These are phyloP conservation scores for Congeria kusceri DNA, from an alignment of 2,888 invertebrate species.

Conservation along the genomic window DNA sequence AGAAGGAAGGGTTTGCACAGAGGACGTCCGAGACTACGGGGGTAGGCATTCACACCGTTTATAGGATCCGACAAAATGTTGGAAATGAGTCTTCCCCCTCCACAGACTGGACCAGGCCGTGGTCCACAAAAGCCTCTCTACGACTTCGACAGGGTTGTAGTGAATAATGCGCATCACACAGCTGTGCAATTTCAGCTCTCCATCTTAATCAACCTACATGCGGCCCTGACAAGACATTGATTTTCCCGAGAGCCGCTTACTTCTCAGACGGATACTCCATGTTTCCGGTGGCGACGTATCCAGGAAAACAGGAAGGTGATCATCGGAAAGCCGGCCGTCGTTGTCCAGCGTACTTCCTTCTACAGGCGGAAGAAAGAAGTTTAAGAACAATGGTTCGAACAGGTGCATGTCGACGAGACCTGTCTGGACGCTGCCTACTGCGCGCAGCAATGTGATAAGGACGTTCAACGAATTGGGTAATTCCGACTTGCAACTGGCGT, in stretches of 20 bases:
- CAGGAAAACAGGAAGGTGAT: conserved; percentile 31
- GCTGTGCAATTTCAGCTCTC: conserved; percentile 16
- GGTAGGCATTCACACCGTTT: too few species aligned
- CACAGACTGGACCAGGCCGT: neutral
- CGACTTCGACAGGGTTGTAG: conserved; percentile 18
- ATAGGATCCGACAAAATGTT: too few species aligned
- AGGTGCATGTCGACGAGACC: conserved; percentile 42
- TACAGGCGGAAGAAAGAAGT: conserved; percentile 20
- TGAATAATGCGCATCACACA: conserved; percentile 20
- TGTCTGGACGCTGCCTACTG: conserved; percentile 41
- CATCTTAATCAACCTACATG: neutral
- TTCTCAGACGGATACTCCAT: conserved; percentile 9
- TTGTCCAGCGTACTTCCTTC: conserved; percentile 11
- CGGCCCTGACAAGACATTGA: conserved; percentile 8
- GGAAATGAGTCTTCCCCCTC: too few species aligned
- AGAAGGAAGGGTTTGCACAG: too few species aligned
- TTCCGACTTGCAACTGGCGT: too few species aligned
- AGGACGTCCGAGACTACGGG: too few species aligned
- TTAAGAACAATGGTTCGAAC: conserved; percentile 3
- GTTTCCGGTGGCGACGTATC: conserved; percentile 22
- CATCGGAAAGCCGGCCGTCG: conserved; percentile 11
- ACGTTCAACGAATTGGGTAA: neutral
- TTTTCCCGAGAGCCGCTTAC: conserved; percentile 7
- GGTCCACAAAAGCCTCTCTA: conserved; percentile 13
- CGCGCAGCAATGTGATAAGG: conserved; percentile 38